Evolutionary conservation across 1,140 invertebrate species (phyloP), one percentile per base, ranked within the genome.

Genomic region (Diachasmimorpha longicaudata): DNA sequence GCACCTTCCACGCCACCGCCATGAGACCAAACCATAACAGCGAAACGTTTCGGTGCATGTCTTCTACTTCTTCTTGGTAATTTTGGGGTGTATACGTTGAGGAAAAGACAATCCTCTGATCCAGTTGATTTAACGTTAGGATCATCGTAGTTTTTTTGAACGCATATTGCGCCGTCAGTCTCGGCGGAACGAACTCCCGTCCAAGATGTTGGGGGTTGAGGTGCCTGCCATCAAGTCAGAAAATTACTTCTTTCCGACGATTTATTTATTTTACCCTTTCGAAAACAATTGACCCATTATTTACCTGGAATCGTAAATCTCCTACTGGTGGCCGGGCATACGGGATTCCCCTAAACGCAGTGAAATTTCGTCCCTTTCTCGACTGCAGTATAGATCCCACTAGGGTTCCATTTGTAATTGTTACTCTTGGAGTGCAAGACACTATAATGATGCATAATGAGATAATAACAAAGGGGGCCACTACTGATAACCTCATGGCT

Each of bases 31-130:
- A 95, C 90, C 93, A 95, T 94, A 0, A 95, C 93, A 0, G 94
- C 93, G 48, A 84, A 86, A 55, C 79, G 77, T 5, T 13, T 58
- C 23, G 46, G 46, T 11, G 70, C 31, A 37, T 70, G 55, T 0
- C 71, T 67, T 5, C 75, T 66, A 0, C 31, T 66, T 0, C 42
- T 67, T 0, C 72, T 63, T 44, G 3, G 77, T 36, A 84, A 52
- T 81, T 91, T 89, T 9, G 95, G 95, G 1, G 93, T 92, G 82
- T 96, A 96, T 10, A 97, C 93, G 81, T 97, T 97, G 0, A 97
- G 85, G 80, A 95, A 96, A 1, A 97, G 90, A 79, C 96, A 97
- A 85, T 97, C 95, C 86, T 96, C 95, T 21, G 88, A 87, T 0
- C 94, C 94, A 31, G 91, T 90, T 14, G 94, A 89, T 31, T 16